Evolutionary conservation across 2,797 vertebrate genomes (phyloP), one percentile per base, ranked within the genome.

Genomic region (Champsocephalus esox): DNA sequence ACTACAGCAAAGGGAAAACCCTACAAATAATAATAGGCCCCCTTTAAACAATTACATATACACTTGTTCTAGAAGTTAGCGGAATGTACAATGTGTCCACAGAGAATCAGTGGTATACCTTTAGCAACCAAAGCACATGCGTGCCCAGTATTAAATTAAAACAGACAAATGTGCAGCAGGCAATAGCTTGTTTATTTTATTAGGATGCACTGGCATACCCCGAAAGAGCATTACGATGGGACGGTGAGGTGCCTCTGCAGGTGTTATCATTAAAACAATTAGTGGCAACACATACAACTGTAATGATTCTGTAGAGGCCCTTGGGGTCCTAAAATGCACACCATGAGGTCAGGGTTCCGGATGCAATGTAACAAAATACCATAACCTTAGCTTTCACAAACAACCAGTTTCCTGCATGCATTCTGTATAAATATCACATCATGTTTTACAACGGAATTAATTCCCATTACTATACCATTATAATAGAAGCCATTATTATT

Each of bases 231-330:
- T 41, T 12, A 21, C 28, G 28, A 19, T 8, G 52, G 52, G 59
- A 51, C 72, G 45, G 73, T 7, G 44, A 85, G 77, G 70, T 63
- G 77, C 80, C 77, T 89, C 82, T 70, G 73, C 72, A 76, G 85
- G 74, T 88, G 92, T 89, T 86, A 77, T 92, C 89, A 89, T 93
- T 89, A 90, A 80, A 71, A 83, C 82, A 88, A 90, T 93, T 93
- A 90, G 72, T 83, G 83, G 89, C 74, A 73, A 80, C 81, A 74
- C 75, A 83, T 82, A 64, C 72, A 80, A 67, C 12, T 9, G 76
- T 90, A 88, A 91, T 49, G 60, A 82, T 84, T 81, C 76, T 77
- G 75, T 81, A 76, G 67, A 77, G 58, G 62, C 79, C 69, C 70
- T 70, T 57, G 63, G 65, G 56, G 63, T 79, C 70, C 66, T 73